A percentile compares a stretch with the other conserved stretches of the same genome.
Conservation (phyloP, 2,888 invertebrate genomes). For the Bellardia pandia region DNA sequence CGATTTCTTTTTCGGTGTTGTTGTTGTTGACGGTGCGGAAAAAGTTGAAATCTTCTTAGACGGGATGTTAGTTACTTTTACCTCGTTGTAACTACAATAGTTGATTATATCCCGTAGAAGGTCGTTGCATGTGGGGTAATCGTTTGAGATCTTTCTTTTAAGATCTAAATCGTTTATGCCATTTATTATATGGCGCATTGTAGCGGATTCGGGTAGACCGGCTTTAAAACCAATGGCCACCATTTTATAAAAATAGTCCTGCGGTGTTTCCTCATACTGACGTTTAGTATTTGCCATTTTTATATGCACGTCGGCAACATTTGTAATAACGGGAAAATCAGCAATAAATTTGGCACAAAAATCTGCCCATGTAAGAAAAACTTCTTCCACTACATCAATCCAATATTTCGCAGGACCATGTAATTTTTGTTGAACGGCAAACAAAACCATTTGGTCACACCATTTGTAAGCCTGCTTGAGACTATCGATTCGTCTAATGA, state of each 20-base stretch:
- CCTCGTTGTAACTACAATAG: too few relatives aligned
- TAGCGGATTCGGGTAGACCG: slow-evolving; percentile 54
- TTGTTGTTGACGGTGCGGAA: not conserved
- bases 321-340: slow-evolving; percentile 67
- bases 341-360: slow-evolving; percentile 19
- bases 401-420: too few relatives aligned
- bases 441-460: too few relatives aligned
- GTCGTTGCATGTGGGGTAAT: slow-evolving; percentile 36
- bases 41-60: too few relatives aligned
- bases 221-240: too few relatives aligned
- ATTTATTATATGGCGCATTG: slow-evolving; percentile 66
- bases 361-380: slow-evolving; percentile 27
- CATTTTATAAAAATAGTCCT: too few relatives aligned
- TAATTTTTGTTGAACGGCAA: too few relatives aligned
- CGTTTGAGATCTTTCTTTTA: slow-evolving; percentile 53
- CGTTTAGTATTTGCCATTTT: slow-evolving; percentile 59
- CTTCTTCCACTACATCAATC: not conserved
- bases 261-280: not conserved
- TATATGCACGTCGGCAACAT: slow-evolving; percentile 67
- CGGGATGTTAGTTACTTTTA: too few relatives aligned
- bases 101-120: slow-evolving; percentile 52
- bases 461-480: too few relatives aligned
- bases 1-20: not conserved
- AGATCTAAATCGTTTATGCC: slow-evolving; percentile 68
- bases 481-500: too few relatives aligned